Percentiles rank a stretch among this genome's conserved stretches.
phyloP scores from a whole-genome alignment of 2,113 vertebrate genomes.

The Macroglossus sobrinus region DNA sequence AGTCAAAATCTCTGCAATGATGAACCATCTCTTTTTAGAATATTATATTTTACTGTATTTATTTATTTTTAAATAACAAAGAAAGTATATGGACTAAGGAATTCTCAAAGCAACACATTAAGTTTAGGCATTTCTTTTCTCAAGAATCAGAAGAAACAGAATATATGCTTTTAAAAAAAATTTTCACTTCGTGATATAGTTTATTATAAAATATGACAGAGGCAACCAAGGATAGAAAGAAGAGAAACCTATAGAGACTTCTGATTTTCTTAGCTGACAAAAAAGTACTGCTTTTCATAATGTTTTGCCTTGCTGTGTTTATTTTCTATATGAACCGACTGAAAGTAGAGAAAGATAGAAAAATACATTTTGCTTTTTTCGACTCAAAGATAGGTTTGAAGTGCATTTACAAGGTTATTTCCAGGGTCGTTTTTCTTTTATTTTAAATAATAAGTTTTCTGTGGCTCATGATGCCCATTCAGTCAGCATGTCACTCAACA shows the following conservation, averaged over 20 bases:
- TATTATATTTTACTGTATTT: not conserved
- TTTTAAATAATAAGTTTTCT: slow-evolving; percentile 25
- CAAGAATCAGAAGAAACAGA: not conserved
- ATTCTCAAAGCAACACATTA: not conserved
- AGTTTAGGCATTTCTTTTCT: not conserved
- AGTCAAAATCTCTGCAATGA: not conserved
- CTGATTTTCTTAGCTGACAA: slow-evolving; percentile 44
- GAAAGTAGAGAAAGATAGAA: not conserved
- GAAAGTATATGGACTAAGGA: not conserved
- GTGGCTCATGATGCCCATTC: not conserved
- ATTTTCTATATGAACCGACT: slow-evolving; percentile 18
- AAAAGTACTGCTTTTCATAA: not conserved
- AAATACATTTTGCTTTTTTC: not conserved
- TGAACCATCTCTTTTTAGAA: not conserved
- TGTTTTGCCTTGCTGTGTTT: not conserved
- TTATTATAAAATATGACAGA: slow-evolving; percentile 25
- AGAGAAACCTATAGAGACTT: not conserved
- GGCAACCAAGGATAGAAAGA: not conserved
- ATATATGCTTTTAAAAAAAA: not conserved
- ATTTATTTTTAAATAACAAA: slow-evolving; percentile 18
- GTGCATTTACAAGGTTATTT: not conserved
- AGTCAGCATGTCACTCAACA: not conserved
- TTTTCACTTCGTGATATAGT: not conserved
- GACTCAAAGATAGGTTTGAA: slow-evolving; percentile 18
- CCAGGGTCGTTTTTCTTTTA: slow-evolving; percentile 20